Conservation (phyloP, 2,113 vertebrate species). For the Lagopus leucura region DNA sequence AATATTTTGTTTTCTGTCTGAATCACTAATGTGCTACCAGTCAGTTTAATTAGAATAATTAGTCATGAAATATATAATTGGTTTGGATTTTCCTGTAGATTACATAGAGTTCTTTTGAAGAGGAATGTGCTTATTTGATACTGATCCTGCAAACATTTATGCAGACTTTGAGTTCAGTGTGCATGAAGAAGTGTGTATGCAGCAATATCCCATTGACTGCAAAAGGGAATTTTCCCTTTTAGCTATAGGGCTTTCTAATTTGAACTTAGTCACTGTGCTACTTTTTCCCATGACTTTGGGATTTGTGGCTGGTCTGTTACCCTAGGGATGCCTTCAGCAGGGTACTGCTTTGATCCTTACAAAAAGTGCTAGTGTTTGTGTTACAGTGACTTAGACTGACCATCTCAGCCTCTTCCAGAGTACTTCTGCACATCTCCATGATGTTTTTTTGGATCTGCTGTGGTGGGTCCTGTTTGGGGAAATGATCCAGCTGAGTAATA, state of each 20-base stretch:
- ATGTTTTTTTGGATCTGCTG: not conserved
- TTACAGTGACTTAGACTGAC: not conserved
- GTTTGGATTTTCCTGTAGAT: constrained; percentile 24
- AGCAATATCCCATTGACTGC: not conserved
- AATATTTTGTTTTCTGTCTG: constrained; percentile 65
- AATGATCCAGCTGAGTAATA: fast-evolving
- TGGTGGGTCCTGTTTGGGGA: not conserved
- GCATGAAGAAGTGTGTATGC: not conserved
- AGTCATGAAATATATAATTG: constrained; percentile 58
- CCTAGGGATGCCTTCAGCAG: not conserved
- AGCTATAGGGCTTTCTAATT: not conserved
- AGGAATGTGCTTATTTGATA: constrained; percentile 36
- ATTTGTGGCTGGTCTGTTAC: not conserved
- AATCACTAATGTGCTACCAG: constrained; percentile 57
- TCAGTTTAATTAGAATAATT: constrained; percentile 71
- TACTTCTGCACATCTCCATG: not conserved
- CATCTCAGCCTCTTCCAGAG: not conserved
- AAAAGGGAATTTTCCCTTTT: not conserved
- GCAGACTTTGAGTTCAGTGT: not conserved
- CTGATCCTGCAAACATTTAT: constrained; percentile 47
- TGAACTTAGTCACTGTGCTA: not conserved
- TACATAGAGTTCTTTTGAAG: constrained; percentile 42
- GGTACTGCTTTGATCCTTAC: not conserved
- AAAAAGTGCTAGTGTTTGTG: not conserved
- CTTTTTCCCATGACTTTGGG: fast-evolving